These are phyloP conservation scores for Perca schrenkii DNA, from an alignment of 2,113 vertebrate species.

Conservation along the genomic window DNA sequence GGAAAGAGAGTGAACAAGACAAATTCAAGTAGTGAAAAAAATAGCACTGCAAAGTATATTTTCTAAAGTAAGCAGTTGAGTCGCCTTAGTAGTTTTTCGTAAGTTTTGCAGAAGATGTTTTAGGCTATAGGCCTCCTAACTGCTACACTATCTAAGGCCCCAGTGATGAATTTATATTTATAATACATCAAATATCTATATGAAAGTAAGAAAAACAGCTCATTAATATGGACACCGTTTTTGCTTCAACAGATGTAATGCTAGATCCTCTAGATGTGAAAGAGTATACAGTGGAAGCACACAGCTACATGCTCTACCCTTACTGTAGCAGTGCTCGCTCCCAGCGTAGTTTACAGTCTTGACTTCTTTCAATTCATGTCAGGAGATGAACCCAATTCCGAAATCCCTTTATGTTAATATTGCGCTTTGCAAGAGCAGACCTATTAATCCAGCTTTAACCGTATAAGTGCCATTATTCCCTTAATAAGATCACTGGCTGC, in stretches of 20 bases:
- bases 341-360: slow-evolving; percentile 67
- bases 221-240: slow-evolving; percentile 55
- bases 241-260: slow-evolving; percentile 44
- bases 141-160: slow-evolving; percentile 1
- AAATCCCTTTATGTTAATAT: slow-evolving; percentile 89
- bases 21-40: slow-evolving; percentile 40
- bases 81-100: slow-evolving; percentile 5
- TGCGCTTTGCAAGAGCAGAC: slow-evolving; percentile 82
- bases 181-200: slow-evolving; percentile 59
- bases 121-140: slow-evolving; percentile 12
- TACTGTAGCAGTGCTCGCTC: slow-evolving; percentile 32
- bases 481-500: slow-evolving; percentile 88
- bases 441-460: slow-evolving; percentile 88
- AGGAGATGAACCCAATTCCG: slow-evolving; percentile 77
- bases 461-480: slow-evolving; percentile 87
- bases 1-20: slow-evolving; percentile 55
- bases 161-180: slow-evolving; percentile 43
- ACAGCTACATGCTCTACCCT: slow-evolving; percentile 38
- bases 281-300: slow-evolving; percentile 29
- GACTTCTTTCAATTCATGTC: slow-evolving; percentile 76
- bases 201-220: slow-evolving; percentile 46
- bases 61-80: neutral
- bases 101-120: slow-evolving; percentile 8
- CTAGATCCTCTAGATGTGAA: slow-evolving; percentile 42
- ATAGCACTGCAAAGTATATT: slow-evolving; percentile 2